phyloP scores from a whole-genome alignment of 2,888 invertebrate genomes.

The Steinernema hermaphroditum region DNA sequence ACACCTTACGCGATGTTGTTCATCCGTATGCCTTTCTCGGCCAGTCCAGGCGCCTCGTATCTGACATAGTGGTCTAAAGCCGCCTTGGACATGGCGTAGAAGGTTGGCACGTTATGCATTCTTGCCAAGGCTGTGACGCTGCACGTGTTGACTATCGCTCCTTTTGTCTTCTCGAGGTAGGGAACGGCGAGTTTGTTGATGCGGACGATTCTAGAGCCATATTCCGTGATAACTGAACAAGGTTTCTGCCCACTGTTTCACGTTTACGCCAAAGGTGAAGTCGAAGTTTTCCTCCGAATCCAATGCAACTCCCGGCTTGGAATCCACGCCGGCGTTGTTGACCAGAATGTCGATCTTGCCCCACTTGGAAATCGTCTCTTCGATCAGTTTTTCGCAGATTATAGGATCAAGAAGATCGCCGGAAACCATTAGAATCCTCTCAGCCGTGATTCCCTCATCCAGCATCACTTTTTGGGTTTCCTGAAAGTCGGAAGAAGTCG shows the following conservation, averaged over 20 bases:
- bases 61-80: conserved; percentile 1
- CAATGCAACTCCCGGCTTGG: neutral
- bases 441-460: neutral
- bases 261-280: neutral
- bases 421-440: neutral
- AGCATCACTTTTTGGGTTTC: neutral
- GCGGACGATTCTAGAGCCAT: neutral
- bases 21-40: neutral
- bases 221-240: too few relatives aligned
- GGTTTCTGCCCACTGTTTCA: neutral
- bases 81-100: conserved; percentile 4
- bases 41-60: neutral
- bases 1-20: conserved; percentile 24
- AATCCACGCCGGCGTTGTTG: conserved; percentile 9
- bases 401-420: neutral
- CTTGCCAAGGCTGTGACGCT: neutral
- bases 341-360: neutral
- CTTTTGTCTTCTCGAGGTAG: neutral
- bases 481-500: neutral
- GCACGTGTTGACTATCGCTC: neutral
- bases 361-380: neutral
- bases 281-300: conserved; percentile 8
- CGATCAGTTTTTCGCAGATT: neutral
- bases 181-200: conserved; percentile 19
- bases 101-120: neutral